These are phyloP conservation scores for Matsumyia berberina DNA, from an alignment of 2,888 invertebrate species.

Conservation along the genomic window DNA sequence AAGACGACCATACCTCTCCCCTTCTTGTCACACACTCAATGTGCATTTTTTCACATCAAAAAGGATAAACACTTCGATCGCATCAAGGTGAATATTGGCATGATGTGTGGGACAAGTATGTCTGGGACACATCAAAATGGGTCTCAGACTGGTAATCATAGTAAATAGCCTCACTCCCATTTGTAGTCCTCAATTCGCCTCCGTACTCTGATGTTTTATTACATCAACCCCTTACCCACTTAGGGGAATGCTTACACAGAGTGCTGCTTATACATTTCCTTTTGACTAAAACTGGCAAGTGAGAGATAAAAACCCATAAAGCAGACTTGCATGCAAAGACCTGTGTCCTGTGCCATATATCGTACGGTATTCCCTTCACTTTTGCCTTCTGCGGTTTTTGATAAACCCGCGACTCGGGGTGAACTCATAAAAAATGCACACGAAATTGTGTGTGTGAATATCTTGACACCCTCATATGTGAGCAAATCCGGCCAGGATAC, in stretches of 20 bases:
- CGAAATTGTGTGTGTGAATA: conserved; percentile 61
- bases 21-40: conserved; percentile 16
- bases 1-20: conserved; percentile 30
- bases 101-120: conserved; percentile 27
- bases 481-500: conserved; percentile 41
- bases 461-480: conserved; percentile 58
- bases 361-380: conserved; percentile 22
- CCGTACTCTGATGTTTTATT: conserved; percentile 17
- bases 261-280: background rate
- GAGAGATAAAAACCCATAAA: conserved; percentile 34
- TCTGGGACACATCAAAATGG: conserved; percentile 57
- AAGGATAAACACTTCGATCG: conserved; percentile 57
- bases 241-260: conserved; percentile 22
- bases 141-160: conserved; percentile 62
- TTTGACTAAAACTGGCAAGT: background rate
- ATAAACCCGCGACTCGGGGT: conserved; percentile 45
- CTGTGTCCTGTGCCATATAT: conserved; percentile 13
- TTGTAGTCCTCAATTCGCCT: conserved; percentile 18
- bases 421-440: conserved; percentile 67
- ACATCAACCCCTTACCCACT: conserved; percentile 39
- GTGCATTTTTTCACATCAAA: conserved; percentile 48
- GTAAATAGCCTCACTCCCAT: conserved; percentile 51
- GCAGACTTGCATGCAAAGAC: conserved; percentile 40
- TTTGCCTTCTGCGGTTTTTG: conserved; percentile 55
- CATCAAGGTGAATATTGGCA: conserved; percentile 66